Evolutionary conservation across 2,888 invertebrate species (phyloP).

Genomic region (Temnothorax rugatulus): DNA sequence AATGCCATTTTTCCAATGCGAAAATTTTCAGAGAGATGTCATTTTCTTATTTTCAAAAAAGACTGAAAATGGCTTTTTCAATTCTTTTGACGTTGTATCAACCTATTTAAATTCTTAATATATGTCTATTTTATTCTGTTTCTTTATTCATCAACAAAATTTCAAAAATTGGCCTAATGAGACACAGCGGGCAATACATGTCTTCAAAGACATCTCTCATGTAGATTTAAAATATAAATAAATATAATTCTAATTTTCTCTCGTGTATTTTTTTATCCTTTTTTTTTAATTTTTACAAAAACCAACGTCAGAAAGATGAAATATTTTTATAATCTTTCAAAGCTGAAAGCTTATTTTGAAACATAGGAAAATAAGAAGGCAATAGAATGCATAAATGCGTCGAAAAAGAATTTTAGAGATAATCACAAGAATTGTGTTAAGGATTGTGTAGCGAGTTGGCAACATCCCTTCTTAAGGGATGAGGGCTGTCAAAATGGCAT

Average conservation of each 20-base stretch:
- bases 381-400: background rate
- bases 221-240: constrained; percentile 2
- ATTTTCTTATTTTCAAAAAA: background rate
- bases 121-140: background rate
- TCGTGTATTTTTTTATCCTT: background rate
- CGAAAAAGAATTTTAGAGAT: background rate
- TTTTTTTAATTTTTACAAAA: background rate
- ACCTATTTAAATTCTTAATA: background rate
- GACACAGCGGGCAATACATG: too few species aligned
- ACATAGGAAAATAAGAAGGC: background rate
- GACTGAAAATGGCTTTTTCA: background rate
- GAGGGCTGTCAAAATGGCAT: constrained; percentile 18
- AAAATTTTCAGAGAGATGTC: background rate
- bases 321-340: background rate
- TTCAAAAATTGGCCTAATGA: background rate
- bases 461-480: background rate
- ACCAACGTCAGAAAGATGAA: background rate
- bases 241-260: background rate
- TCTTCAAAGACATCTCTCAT: background rate
- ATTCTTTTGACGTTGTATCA: background rate
- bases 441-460: background rate
- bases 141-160: background rate
- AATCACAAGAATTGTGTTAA: background rate
- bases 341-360: background rate
- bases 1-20: constrained; percentile 3